Evolutionary conservation across 2,113 vertebrate genomes (phyloP).

Genomic region (Mionectes macconnelli): DNA sequence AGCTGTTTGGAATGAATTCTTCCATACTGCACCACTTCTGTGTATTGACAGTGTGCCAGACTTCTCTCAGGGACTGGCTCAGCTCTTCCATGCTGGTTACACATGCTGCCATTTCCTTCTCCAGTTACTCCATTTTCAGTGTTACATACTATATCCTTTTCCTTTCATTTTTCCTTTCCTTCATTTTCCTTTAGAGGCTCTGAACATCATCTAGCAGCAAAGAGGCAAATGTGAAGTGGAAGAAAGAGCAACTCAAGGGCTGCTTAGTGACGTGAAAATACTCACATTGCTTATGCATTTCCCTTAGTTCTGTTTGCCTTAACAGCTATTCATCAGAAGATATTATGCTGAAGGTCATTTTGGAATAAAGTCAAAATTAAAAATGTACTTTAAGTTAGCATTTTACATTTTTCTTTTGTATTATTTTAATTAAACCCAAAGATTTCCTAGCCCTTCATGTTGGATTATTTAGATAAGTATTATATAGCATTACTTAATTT

Average conservation of each 20-base stretch:
- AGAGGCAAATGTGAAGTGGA: not conserved
- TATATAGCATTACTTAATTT: not conserved
- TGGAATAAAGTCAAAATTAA: not conserved
- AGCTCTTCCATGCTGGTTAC: not conserved
- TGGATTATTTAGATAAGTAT: not conserved
- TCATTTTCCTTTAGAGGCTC: not conserved
- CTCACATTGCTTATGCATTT: not conserved
- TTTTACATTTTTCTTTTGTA: not conserved
- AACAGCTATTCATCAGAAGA: not conserved
- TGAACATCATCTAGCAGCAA: not conserved
- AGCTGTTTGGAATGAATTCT: not conserved
- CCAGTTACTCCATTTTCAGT: not conserved
- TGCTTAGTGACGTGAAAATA: not conserved
- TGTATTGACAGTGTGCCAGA: not conserved
- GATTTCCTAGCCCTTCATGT: not conserved
- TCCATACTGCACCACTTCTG: not conserved
- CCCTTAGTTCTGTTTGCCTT: not conserved
- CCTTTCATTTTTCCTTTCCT: not conserved
- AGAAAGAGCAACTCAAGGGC: not conserved
- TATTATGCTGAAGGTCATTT: not conserved
- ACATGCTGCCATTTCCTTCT: not conserved
- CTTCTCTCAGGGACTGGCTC: not conserved
- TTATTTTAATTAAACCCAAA: not conserved
- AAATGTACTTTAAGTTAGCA: not conserved
- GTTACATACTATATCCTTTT: not conserved